Evolutionary conservation across 2,888 invertebrate species (phyloP).

Genomic region (Nymphalis polychloros): DNA sequence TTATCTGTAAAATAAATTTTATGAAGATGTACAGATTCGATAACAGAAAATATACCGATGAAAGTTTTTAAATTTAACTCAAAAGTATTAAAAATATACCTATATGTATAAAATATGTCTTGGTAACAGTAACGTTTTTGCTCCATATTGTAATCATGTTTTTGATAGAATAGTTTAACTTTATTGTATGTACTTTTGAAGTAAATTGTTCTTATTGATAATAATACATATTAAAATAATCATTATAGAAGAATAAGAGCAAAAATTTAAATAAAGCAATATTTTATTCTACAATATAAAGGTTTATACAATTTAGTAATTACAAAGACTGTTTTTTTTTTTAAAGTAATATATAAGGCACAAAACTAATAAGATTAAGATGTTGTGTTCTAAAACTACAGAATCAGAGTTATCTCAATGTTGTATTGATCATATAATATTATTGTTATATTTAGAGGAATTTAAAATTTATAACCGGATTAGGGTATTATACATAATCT

Average conservation of each 20-base stretch:
- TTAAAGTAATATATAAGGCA: not conserved
- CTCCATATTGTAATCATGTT: slow-evolving; percentile 5
- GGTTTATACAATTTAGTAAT: not conserved
- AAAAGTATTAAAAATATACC: not conserved
- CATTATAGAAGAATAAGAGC: no score
- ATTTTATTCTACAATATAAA: not conserved
- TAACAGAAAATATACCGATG: not conserved
- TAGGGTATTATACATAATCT: no score
- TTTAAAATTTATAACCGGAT: no score
- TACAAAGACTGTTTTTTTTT: not conserved
- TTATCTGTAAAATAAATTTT: not conserved
- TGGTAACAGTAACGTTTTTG: slow-evolving; percentile 2
- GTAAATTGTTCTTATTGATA: not conserved
- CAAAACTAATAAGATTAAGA: no score
- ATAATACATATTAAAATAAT: no score
- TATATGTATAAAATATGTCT: not conserved
- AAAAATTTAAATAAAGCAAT: no score
- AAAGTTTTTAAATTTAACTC: not conserved
- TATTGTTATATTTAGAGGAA: no score
- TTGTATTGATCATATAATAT: no score
- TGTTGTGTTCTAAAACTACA: no score
- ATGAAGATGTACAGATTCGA: slow-evolving; percentile 16
- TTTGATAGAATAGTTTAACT: slow-evolving; percentile 1
- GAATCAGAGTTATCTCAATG: no score
- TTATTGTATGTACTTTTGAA: not conserved